Evolutionary conservation across 2,113 vertebrate species (phyloP).

Genomic region (Mionectes macconnelli): DNA sequence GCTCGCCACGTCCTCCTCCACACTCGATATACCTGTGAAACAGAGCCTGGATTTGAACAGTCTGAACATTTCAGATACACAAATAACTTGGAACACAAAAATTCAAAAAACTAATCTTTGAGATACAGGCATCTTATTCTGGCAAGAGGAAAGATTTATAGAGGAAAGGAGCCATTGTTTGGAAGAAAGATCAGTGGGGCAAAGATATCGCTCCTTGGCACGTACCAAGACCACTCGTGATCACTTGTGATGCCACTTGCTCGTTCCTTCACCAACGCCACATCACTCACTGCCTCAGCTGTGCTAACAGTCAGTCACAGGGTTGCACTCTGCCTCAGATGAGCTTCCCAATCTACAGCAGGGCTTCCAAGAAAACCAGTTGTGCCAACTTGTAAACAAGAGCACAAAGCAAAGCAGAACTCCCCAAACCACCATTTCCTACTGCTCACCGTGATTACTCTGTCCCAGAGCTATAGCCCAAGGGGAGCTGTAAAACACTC

Average conservation of each 20-base stretch:
- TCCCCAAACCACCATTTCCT: not conserved
- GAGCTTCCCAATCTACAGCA: not conserved
- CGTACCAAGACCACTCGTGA: accelerated
- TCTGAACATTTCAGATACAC: not conserved
- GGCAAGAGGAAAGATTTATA: not conserved
- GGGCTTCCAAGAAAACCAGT: not conserved
- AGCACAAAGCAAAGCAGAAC: not conserved
- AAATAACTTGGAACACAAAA: not conserved
- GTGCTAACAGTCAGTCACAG: not conserved
- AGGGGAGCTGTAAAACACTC: not conserved
- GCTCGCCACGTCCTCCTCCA: not conserved
- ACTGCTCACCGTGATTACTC: not conserved
- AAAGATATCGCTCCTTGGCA: not conserved
- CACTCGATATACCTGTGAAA: not conserved
- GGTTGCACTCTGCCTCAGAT: not conserved
- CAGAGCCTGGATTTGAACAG: not conserved
- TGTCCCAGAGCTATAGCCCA: not conserved
- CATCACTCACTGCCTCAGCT: not conserved
- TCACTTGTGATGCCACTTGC: not conserved
- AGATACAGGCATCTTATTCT: not conserved
- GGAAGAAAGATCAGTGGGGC: not conserved
- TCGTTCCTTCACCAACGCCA: not conserved
- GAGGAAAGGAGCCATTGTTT: not conserved
- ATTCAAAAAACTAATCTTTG: not conserved
- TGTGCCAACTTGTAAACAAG: not conserved